Base-by-base conservation (phyloP, 2,888 invertebrate species). In the Mesorhabditis spiculigera region DNA sequence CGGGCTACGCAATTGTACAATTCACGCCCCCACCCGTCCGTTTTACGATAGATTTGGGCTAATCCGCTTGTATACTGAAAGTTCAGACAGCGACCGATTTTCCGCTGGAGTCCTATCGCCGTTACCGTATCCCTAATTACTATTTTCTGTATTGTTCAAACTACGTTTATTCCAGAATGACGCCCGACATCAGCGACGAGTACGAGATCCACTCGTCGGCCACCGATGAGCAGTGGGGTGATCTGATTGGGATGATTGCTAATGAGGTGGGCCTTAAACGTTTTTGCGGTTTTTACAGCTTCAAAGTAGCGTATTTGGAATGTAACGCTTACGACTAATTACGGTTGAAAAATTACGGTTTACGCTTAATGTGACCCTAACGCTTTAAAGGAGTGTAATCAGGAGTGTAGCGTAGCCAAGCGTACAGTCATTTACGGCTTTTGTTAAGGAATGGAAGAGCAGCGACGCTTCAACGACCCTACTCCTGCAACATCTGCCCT, bases 141-240 rank as follows among this genome's bases (percentile, higher is more conserved):
- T 50, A 13, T 13, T 50, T 50, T 50, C 50, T 10, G n/a, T 50
- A 10, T 50, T 50, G 6, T 13, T 50, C 8, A 13, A 50, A 2
- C 1, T 1, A 13, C n/a, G 2, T n/a, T 50, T 1, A 50, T 50
- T 50, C n/a, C n/a, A 50, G 58, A 50, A 50, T 50, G 58, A 13
- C 58, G 8, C 58, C 58, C 58, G 58, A 50, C n/a, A 13, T 50
- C 10, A 13, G 8, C 10, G 58, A 50, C n/a, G n/a, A 13, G 10
- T 50, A 50, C 58, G 58, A 50, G 8, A 50, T 50, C n/a, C 58
- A n/a, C 58, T 50, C 58, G 10, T 50, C 58, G n/a, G 58, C 58
- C 58, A 50, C 58, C 1, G 58, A 50, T 50, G 58, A 50, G n/a
- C 58, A 50, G n/a, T 50, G 58, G 58, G 58, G 10, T 1, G 58